phyloP scores from a whole-genome alignment of 2,113 vertebrate genomes.

The Campylorhamphus procurvoides region DNA sequence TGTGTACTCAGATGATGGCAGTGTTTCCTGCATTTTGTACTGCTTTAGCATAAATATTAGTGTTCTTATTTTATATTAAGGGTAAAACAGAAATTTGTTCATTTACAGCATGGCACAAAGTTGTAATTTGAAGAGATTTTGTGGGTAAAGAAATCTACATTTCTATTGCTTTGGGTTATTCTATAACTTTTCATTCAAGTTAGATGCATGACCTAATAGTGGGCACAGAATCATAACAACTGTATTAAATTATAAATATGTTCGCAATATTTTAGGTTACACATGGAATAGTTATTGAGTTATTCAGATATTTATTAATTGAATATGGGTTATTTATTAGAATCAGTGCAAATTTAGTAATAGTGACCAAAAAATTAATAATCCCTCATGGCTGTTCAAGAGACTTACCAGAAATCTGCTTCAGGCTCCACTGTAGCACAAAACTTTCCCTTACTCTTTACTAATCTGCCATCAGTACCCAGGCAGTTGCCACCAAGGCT shows the following conservation, averaged over 20 bases:
- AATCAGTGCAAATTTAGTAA: background rate
- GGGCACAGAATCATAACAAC: constrained; percentile 12
- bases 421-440: background rate
- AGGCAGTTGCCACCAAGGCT: background rate
- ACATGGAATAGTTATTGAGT: background rate
- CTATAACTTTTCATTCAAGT: background rate
- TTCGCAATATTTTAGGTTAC: constrained; percentile 34
- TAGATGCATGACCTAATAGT: constrained; percentile 28
- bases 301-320: background rate
- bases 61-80: background rate
- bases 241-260: constrained; percentile 10
- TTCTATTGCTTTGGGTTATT: background rate
- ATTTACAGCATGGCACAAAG: background rate
- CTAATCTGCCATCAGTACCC: background rate
- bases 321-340: background rate
- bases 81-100: background rate
- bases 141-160: background rate
- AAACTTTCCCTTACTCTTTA: background rate
- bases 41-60: background rate
- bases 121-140: background rate
- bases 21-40: background rate
- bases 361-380: background rate
- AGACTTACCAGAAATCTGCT: background rate
- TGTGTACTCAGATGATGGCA: background rate
- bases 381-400: background rate